Percentiles rank a stretch among this genome's conserved stretches.
phyloP scores from a whole-genome alignment of 2,113 vertebrate species.

The Mesoclemmys tuberculata region DNA sequence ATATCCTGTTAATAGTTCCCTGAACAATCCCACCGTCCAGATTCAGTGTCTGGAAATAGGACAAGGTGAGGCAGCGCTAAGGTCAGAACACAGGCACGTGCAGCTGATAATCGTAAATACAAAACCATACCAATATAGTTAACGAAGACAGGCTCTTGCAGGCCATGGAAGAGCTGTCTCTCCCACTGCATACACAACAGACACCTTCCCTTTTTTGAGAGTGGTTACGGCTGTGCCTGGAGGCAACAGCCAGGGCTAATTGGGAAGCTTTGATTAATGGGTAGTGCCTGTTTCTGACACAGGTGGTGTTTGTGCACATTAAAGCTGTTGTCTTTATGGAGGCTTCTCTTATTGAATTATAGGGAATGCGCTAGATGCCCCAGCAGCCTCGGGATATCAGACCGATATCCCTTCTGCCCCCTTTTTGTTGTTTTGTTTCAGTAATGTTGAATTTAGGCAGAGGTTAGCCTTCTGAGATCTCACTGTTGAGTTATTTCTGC shows the following conservation, averaged over 20 bases:
- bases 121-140: not conserved
- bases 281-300: constrained; percentile 81
- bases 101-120: not conserved
- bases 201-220: not conserved
- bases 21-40: fast-evolving
- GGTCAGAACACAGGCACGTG: not conserved
- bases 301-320: constrained; percentile 80
- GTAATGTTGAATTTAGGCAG: not conserved
- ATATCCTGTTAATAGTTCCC: not conserved
- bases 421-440: not conserved
- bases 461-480: not conserved
- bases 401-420: not conserved
- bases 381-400: constrained; percentile 52
- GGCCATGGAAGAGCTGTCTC: not conserved
- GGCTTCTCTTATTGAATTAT: constrained; percentile 85
- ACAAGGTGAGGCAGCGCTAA: not conserved
- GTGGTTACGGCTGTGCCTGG: not conserved
- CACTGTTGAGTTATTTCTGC: not conserved
- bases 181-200: not conserved
- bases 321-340: constrained; percentile 80
- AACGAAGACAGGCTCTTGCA: not conserved
- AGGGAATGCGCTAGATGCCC: constrained; percentile 59
- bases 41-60: not conserved
- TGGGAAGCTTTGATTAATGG: constrained; percentile 90
- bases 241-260: constrained; percentile 81